Evolutionary conservation across 2,888 invertebrate species (phyloP).

Genomic region (Liposcelis brunnea): DNA sequence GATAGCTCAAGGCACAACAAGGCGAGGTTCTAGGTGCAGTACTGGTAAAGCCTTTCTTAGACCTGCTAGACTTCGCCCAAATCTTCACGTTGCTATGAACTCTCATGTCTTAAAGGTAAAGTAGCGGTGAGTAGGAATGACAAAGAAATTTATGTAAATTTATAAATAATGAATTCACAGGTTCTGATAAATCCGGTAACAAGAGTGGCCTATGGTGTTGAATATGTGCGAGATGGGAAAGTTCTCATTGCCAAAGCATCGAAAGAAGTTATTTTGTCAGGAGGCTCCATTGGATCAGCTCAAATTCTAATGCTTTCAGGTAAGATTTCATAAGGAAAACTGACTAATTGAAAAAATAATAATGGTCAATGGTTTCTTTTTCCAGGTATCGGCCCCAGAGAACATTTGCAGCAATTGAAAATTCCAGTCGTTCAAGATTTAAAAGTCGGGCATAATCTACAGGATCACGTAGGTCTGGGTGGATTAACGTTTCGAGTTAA

Average conservation of each 20-base stretch:
- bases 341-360: no score
- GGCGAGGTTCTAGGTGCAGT: conserved; percentile 70
- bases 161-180: conserved; percentile 10
- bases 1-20: conserved; percentile 63
- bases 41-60: conserved; percentile 76
- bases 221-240: conserved; percentile 57
- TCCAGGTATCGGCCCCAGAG: conserved; percentile 45
- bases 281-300: conserved; percentile 83
- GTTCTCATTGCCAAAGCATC: conserved; percentile 54
- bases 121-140: not conserved
- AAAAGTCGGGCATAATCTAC: conserved; percentile 69
- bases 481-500: conserved; percentile 70
- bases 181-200: conserved; percentile 35
- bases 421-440: conserved; percentile 68
- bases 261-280: conserved; percentile 78
- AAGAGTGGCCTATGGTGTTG: conserved; percentile 65
- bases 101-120: conserved; percentile 49
- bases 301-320: conserved; percentile 90
- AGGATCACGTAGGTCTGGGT: conserved; percentile 77
- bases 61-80: conserved; percentile 59
- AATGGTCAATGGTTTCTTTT: no score
- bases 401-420: conserved; percentile 49
- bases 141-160: not conserved
- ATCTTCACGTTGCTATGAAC: conserved; percentile 69
- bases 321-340: no score